Percentiles rank a stretch among this genome's conserved stretches.
phyloP scores from a whole-genome alignment of 2,888 invertebrate genomes.

The Athalia rosae region DNA sequence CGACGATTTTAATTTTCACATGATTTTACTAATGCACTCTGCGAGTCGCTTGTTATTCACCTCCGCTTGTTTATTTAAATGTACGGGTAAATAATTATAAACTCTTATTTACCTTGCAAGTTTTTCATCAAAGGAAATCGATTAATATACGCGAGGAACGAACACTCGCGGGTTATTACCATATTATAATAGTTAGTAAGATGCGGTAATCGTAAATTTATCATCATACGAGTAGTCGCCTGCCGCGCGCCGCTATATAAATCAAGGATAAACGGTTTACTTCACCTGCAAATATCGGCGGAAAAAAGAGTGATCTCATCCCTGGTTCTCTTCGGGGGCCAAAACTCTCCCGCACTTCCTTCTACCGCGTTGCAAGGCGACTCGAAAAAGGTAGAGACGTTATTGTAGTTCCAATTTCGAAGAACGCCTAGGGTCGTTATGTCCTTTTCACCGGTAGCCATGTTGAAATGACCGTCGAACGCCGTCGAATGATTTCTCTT shows the following conservation, averaged over 20 bases:
- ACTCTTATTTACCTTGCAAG: too few species aligned
- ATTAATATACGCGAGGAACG: too few species aligned
- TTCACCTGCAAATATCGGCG: constrained; percentile 84
- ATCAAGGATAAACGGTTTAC: constrained; percentile 48
- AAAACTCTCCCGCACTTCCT: constrained; percentile 89
- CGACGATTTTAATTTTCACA: too few species aligned
- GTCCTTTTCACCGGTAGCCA: constrained; percentile 82
- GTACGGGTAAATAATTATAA: too few species aligned
- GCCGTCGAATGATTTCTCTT: constrained; percentile 86
- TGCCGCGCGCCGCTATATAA: background rate
- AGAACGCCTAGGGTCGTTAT: constrained; percentile 82
- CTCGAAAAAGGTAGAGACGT: constrained; percentile 75
- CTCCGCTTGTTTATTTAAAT: too few species aligned
- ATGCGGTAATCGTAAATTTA: too few species aligned
- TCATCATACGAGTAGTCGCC: too few species aligned
- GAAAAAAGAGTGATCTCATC: constrained; percentile 81
- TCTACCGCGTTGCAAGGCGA: constrained; percentile 78
- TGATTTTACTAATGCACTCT: too few species aligned
- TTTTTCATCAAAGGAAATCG: too few species aligned
- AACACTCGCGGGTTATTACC: too few species aligned
- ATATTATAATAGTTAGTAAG: too few species aligned
- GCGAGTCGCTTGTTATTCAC: too few species aligned
- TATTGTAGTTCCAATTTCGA: constrained; percentile 82
- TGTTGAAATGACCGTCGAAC: constrained; percentile 85
- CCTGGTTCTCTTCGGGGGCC: constrained; percentile 80